These are phyloP conservation scores for Oxycera nigricornis DNA, from an alignment of 2,888 invertebrate genomes.

Conservation along the genomic window DNA sequence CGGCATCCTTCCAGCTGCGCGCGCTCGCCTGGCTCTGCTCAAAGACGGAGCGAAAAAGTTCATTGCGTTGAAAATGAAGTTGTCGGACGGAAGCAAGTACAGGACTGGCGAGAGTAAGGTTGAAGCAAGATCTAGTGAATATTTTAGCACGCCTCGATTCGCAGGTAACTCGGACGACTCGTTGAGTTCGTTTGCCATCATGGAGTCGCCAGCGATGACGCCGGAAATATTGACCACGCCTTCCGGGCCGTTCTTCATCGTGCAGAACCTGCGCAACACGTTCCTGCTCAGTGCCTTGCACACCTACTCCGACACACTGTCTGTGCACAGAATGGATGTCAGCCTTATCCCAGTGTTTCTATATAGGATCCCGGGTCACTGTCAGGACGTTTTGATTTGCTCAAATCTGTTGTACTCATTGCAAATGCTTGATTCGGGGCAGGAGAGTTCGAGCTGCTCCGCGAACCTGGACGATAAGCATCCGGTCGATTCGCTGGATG, in stretches of 20 bases:
- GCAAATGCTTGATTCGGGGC: conserved; percentile 61
- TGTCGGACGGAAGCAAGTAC: conserved; percentile 62
- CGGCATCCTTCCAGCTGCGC: conserved; percentile 59
- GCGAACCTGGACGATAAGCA: background rate
- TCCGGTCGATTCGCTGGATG: background rate
- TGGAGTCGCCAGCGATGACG: conserved; percentile 59
- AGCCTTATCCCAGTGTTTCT: conserved; percentile 72
- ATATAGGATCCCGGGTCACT: conserved; percentile 72
- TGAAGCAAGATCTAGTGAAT: background rate
- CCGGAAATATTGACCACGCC: conserved; percentile 60
- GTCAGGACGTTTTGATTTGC: conserved; percentile 70
- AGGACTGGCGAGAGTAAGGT: conserved; percentile 58
- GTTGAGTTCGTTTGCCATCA: conserved; percentile 57
- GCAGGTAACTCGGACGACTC: conserved; percentile 57
- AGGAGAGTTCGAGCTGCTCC: background rate
- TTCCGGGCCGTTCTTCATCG: conserved; percentile 58
- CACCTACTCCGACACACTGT: conserved; percentile 58
- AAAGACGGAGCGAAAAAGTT: conserved; percentile 76
- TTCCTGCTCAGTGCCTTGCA: conserved; percentile 61
- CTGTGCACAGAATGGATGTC: conserved; percentile 72
- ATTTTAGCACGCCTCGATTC: conserved; percentile 45
- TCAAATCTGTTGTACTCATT: conserved; percentile 72
- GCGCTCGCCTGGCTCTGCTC: conserved; percentile 69
- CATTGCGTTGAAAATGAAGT: conserved; percentile 69
- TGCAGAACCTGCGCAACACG: conserved; percentile 60